Conservation (phyloP, 1,140 invertebrate genomes). For the Heliconius nattereri region DNA sequence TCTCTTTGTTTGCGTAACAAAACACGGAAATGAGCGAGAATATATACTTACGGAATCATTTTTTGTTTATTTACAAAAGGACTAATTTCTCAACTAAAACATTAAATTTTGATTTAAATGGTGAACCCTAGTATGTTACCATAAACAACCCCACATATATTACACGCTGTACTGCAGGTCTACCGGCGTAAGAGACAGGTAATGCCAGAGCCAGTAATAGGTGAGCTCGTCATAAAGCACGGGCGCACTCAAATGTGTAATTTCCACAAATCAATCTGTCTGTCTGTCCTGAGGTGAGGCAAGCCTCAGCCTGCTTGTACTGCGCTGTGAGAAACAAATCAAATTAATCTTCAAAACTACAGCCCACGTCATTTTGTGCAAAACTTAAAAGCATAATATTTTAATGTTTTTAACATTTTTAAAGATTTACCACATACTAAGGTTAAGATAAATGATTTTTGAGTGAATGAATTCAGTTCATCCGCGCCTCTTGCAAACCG, state of each 20-base stretch:
- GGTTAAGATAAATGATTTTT: no score
- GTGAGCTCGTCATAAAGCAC: slow-evolving; percentile 37
- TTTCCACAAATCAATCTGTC: slow-evolving; percentile 55
- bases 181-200: slow-evolving; percentile 7
- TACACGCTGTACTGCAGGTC: no score
- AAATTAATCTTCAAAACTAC: slow-evolving; percentile 8
- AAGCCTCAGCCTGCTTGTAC: slow-evolving; percentile 8
- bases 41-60: no score
- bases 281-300: slow-evolving; percentile 17
- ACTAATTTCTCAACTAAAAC: no score
- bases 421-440: no score
- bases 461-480: no score
- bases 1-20: no score
- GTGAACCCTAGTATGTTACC: no score
- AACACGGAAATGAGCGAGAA: no score
- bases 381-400: not conserved
- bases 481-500: no score
- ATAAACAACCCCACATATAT: not conserved
- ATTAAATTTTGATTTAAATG: no score
- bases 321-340: slow-evolving; percentile 8
- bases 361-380: not conserved
- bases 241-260: slow-evolving; percentile 42
- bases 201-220: slow-evolving; percentile 22
- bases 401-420: not conserved
- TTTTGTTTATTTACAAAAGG: no score